Base-by-base conservation (phyloP, 2,797 vertebrate genomes). In the Dromococcyx pavoninus region DNA sequence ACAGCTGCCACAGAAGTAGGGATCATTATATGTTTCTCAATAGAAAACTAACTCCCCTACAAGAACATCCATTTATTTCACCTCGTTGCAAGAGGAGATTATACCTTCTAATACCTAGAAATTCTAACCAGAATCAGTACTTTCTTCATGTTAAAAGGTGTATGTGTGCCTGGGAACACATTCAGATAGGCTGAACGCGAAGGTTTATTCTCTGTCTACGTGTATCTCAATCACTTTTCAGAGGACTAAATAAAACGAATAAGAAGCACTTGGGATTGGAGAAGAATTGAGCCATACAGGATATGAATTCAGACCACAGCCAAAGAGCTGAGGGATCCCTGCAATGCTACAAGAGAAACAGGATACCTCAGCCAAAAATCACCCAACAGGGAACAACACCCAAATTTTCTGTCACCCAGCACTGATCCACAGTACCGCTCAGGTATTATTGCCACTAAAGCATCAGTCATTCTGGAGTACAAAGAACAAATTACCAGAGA, bases 61-160 rank as follows among this genome's bases (percentile, higher is more conserved):
- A 92, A 91, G 24, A 75, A 57, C 27, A 74, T 27, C 37, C 30
- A 87, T 94, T 92, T 92, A 91, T 95, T 95, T 95, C 13, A 77
- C 53, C 76, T 89, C 11, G 80, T 69, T 88, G 67, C 62, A 60
- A 82, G 15, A 80, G 13, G 2, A 92, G 17, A 39, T 72, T 86
- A 33, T 83, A 54, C 43, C 44, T 80, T 77, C 22, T 71, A 91
- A 91, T 64, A 69, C 22, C n/a, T 44, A 74, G 69, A 60, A 91
- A 81, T 66, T 44, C 43, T 72, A 85, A 43, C 6, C 7, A 71
- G 30, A 83, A 74, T 61, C 65, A 24, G 33, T 76, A 48, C 13
- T 82, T 86, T 51, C 35, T 64, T 67, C 17, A 11, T 16, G 8
- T 46, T 74, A 76, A 80, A 74, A 53, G 27, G 24, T 6, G 3